Conservation (phyloP, 2,888 invertebrate species). For the Chelonus formosanus region DNA sequence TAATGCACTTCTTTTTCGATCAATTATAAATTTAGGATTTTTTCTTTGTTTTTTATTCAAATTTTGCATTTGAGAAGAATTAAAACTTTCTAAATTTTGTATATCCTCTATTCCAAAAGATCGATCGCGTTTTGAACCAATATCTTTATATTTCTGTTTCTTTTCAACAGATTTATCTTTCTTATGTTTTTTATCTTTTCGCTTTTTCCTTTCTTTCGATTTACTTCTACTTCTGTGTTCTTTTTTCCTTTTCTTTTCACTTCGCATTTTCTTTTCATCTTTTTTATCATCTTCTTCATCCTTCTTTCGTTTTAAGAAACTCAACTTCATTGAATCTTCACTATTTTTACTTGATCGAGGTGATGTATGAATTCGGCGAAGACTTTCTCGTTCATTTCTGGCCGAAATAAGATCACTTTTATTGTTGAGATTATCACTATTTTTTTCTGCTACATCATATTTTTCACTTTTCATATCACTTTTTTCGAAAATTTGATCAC, state of each 20-base stretch:
- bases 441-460: too few species aligned
- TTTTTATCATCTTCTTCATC: slow-evolving; percentile 55
- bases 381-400: not conserved
- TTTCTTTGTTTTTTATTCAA: slow-evolving; percentile 55
- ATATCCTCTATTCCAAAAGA: slow-evolving; percentile 41
- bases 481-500: too few species aligned
- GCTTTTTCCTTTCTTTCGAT: slow-evolving; percentile 57
- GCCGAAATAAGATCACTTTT: too few species aligned
- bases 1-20: slow-evolving; percentile 74
- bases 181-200: slow-evolving; percentile 67
- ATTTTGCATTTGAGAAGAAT: slow-evolving; percentile 45
- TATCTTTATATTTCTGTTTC: slow-evolving; percentile 61
- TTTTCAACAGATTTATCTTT: slow-evolving; percentile 62
- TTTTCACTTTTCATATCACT: too few species aligned
- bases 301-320: slow-evolving; percentile 49
- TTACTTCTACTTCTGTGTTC: slow-evolving; percentile 59
- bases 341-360: slow-evolving; percentile 44
- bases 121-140: slow-evolving; percentile 35
- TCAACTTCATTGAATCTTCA: slow-evolving; percentile 42
- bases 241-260: slow-evolving; percentile 57
- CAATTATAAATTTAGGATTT: slow-evolving; percentile 64
- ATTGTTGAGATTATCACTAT: too few species aligned
- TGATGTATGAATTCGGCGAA: slow-evolving; percentile 36
- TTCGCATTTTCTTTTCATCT: slow-evolving; percentile 49
- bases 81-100: slow-evolving; percentile 40